Percentiles rank a stretch among this genome's conserved stretches.
phyloP scores from a whole-genome alignment of 2,113 vertebrate species.

The Ameiurus melas region DNA sequence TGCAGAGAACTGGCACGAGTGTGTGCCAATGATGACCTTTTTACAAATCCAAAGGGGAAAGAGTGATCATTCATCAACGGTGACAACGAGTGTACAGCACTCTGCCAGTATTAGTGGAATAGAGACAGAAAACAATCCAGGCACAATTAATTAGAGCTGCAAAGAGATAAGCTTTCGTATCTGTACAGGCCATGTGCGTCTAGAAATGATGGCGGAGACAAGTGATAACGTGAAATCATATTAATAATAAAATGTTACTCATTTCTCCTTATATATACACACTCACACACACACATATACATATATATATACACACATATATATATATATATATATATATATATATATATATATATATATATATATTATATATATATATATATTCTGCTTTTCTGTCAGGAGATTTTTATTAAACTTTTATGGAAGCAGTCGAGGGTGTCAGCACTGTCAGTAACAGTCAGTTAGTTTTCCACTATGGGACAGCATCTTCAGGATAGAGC shows the following conservation, averaged over 20 bases:
- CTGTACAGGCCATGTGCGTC: neutral
- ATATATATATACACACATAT: neutral
- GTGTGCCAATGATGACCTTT: constrained; percentile 18
- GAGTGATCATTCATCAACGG: constrained; percentile 33
- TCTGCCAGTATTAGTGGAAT: constrained; percentile 16
- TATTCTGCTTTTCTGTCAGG: neutral
- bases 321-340: too few relatives aligned
- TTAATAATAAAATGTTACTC: neutral
- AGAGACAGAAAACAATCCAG: constrained; percentile 26
- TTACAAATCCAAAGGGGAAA: constrained; percentile 18
- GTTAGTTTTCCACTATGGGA: neutral
- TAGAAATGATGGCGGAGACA: neutral
- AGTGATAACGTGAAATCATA: neutral
- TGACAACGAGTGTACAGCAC: neutral
- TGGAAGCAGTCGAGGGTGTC: neutral
- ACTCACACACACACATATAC: too few relatives aligned
- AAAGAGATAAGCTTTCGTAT: neutral
- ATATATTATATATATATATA: too few relatives aligned
- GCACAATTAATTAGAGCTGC: constrained; percentile 11
- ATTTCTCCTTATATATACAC: too few relatives aligned
- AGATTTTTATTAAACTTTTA: neutral
- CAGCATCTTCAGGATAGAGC: neutral
- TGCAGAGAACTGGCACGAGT: constrained; percentile 6
- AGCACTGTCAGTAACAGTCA: neutral
- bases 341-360: too few relatives aligned